Base-by-base conservation (phyloP, 53 echinoderm and acorn worm species). In the Holothuria leucospilota region DNA sequence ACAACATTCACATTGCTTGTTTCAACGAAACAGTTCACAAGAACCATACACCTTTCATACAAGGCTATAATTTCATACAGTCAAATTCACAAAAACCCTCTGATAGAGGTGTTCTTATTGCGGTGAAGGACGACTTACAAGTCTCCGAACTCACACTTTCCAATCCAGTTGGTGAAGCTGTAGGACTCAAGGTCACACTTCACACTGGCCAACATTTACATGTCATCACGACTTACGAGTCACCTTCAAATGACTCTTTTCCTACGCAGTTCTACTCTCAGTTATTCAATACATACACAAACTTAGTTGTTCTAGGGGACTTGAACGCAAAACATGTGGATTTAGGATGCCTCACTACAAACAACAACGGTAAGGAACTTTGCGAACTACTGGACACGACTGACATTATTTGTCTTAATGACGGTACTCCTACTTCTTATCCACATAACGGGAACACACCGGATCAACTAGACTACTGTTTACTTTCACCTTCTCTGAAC, bases 381-480 rank as follows among this genome's bases (percentile, higher is more conserved):
- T 10, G 20, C 1, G 2, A 71, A 14, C 16, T 14, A 11, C 20
- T 71, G 38, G 3, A 29, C 27, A 13, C 6, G 39, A 71, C 40
- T 18, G 29, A 71, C 71, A 3, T 71, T 71, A 21, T 71, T 40
- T 71, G 71, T n/a, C 29, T 71, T 20, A 71, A 71, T 12, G 23
- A 5, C 1, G 39, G 49, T 21, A 20, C 39, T 7, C 49, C 71
- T 13, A 39, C 11, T 18, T 41, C 40, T 20, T 71, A 18, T 20
- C 71, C 38, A 10, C 9, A 13, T 11, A 15, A 13, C 10, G 29
- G 40, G 11, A 39, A 4, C 1, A 4, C 18, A 39, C 39, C 71
- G 10, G 71, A 71, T n/a, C 71, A 71, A 71, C 71, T 71, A 6
- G 71, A 42, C 29, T 71, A 71, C 5, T 71, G 18, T 18, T 15